Evolutionary conservation across 2,113 vertebrate genomes (phyloP).

Genomic region (Capreolus pygargus): DNA sequence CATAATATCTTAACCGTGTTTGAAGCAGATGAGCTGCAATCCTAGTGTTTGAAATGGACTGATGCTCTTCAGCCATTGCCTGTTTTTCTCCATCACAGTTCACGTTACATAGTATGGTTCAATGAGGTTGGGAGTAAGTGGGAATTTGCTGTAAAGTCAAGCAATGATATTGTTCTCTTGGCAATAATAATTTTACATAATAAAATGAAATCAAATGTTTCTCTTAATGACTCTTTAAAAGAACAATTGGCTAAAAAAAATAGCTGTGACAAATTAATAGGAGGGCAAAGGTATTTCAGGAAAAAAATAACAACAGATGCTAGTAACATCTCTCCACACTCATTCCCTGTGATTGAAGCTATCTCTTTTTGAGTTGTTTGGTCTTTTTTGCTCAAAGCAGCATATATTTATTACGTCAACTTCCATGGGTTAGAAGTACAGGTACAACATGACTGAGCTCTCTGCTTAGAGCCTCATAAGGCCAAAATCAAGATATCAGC

Average conservation of each 20-base stretch:
- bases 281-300: background rate
- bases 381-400: background rate
- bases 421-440: background rate
- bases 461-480: background rate
- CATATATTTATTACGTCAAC: background rate
- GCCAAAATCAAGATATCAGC: background rate
- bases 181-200: constrained; percentile 35
- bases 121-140: background rate
- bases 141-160: background rate
- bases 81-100: background rate
- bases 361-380: background rate
- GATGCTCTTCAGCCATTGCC: background rate
- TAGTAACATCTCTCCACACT: background rate
- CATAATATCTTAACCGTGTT: constrained; percentile 12
- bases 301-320: background rate
- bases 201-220: background rate
- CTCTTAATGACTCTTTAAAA: constrained; percentile 8
- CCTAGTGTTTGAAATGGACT: background rate
- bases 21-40: constrained; percentile 19
- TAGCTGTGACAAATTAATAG: background rate
- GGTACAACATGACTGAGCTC: background rate
- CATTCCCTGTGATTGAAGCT: background rate
- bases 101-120: background rate
- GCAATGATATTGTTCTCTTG: background rate
- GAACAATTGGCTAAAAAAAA: constrained; percentile 2